Base-by-base conservation (phyloP, 2,888 invertebrate species). In the Junonia oenone region DNA sequence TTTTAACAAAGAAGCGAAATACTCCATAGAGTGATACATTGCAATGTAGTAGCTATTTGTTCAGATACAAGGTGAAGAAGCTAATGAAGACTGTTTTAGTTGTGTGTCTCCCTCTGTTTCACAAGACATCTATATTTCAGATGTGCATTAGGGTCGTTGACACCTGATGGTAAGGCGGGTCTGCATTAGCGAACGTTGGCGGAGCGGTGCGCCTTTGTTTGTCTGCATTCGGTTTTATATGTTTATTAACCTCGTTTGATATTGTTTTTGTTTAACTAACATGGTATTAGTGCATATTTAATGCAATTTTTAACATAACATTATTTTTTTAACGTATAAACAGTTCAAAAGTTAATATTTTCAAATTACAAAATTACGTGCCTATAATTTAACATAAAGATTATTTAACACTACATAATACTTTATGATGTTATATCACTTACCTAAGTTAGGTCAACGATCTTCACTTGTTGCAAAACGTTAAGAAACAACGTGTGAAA, bases 131-230 rank as follows among this genome's bases (percentile, higher is more conserved):
- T 38, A 38, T 53, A 54, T 54, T 47, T 43, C 38, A 47, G 47
- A 47, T 53, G 45, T 51, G 53, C 53, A 53, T 47, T 47, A 38
- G 53, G 40, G 53, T 54, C 53, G 47, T 48, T 54, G 53, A 48
- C 53, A 53, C 48, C 47, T 46, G 31, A 40, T 54, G 40, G 46
- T 43, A 27, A 52, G 52, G 37, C 46, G 47, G 40, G 47, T 48
- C 40, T 38, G 22, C 53, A 54, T 46, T 48, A 17, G 50, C 52
- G 43, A 17, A 35, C 43, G 49, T 50, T 37, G 46, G 52, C 49
- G 45, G 19, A 26, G 55, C 43, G 53, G 52, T 40, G 37, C 13
- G 14, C 35, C 56, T 53, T 59, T 59, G 46, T 59, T 15, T 31
- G 22, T 26, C 45, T 51, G 37, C 27, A 45, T 58, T 55, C 47